Percentiles rank a stretch among this genome's conserved stretches.
These are phyloP conservation scores for Drosophila pruinosa DNA, from an alignment of 1,140 invertebrate genomes.

Conservation along the genomic window DNA sequence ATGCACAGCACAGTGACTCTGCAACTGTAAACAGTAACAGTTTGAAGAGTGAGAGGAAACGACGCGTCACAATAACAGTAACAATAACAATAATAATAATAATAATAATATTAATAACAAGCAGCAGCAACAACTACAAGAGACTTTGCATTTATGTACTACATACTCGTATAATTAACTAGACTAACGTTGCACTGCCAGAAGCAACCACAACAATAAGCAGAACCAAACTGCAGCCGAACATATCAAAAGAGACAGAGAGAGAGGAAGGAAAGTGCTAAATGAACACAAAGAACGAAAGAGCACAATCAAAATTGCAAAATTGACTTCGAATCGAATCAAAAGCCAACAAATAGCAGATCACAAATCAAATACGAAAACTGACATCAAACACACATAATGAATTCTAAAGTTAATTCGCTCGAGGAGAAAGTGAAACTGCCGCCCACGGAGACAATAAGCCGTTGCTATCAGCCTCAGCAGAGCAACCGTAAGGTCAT, in stretches of 20 bases:
- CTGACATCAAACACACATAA: no score
- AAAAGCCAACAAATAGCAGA: neutral
- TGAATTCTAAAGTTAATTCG: constrained; percentile 82
- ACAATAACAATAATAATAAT: constrained; percentile 11
- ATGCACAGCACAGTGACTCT: constrained; percentile 1
- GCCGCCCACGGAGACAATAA: constrained; percentile 90
- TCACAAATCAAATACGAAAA: constrained; percentile 16
- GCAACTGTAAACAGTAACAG: constrained; percentile 19
- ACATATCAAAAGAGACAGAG: constrained; percentile 24
- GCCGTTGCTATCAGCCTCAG: constrained; percentile 88
- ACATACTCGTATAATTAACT: constrained; percentile 6
- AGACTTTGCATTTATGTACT: constrained; percentile 45
- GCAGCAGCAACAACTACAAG: constrained; percentile 17
- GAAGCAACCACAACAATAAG: neutral
- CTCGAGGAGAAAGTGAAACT: constrained; percentile 87
- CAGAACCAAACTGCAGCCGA: neutral
- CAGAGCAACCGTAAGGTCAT: constrained; percentile 91
- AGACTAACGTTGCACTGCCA: constrained; percentile 39
- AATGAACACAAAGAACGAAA: neutral
- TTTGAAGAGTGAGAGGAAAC: neutral
- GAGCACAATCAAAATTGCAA: constrained; percentile 38
- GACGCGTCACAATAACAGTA: constrained; percentile 24
- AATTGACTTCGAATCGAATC: constrained; percentile 11
- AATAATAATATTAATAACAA: neutral
- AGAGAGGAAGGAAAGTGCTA: constrained; percentile 15